Conservation (phyloP, 2,797 vertebrate species). For the Monodelphis domestica region DNA sequence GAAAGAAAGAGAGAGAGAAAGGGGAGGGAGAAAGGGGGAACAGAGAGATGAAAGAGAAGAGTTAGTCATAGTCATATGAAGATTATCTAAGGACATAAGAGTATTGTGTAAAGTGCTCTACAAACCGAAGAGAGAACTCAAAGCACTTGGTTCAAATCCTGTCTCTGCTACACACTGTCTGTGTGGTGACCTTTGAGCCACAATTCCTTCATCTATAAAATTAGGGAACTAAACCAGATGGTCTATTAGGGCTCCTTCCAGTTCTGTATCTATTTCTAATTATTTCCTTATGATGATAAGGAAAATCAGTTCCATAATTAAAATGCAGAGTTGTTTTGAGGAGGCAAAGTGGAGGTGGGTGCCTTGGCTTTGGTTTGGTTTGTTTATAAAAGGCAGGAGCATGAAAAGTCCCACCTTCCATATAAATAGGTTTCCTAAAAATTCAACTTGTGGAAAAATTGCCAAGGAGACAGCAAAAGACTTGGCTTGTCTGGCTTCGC, state of each 20-base stretch:
- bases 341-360: not conserved
- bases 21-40: too few relatives aligned
- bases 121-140: not conserved
- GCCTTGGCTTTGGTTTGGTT: not conserved
- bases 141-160: not conserved
- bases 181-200: not conserved
- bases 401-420: accelerated
- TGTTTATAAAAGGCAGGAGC: not conserved
- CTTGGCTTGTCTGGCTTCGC: not conserved
- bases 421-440: not conserved
- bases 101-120: not conserved
- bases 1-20: too few relatives aligned
- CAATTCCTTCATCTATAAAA: not conserved
- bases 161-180: not conserved
- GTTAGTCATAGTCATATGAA: not conserved
- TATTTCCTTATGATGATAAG: not conserved
- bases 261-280: not conserved
- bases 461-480: not conserved
- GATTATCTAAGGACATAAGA: not conserved
- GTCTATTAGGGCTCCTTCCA: not conserved
- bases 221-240: not conserved
- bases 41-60: not conserved
- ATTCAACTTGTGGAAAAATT: not conserved
- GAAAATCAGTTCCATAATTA: not conserved
- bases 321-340: not conserved